phyloP scores from a whole-genome alignment of 1,140 invertebrate genomes.

The Megalonaias nervosa region DNA sequence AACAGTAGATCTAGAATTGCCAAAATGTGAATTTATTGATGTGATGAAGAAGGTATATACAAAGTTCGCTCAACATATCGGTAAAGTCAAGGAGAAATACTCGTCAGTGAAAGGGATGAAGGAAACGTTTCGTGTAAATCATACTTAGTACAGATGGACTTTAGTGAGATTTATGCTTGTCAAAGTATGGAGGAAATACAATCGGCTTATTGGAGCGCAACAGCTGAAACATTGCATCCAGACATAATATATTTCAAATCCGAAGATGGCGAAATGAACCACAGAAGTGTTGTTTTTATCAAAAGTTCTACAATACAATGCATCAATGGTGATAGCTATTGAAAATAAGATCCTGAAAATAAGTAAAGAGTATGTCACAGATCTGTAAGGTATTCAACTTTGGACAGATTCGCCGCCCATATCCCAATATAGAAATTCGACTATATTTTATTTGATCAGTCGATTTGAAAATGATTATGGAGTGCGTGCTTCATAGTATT shows the following conservation, averaged over 20 bases:
- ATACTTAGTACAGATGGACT: conserved; percentile 39
- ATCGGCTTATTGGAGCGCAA: conserved; percentile 34
- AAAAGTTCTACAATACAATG: conserved; percentile 30
- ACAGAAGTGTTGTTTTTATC: conserved; percentile 28
- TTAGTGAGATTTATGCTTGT: conserved; percentile 37
- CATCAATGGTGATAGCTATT: conserved; percentile 25
- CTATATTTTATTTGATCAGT: conserved; percentile 26
- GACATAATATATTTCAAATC: conserved; percentile 12
- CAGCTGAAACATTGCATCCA: conserved; percentile 32
- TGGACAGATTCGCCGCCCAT: conserved; percentile 41
- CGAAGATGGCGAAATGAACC: not conserved
- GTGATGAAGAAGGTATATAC: conserved; percentile 10
- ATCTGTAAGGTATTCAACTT: conserved; percentile 33
- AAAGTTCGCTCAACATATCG: conserved; percentile 30
- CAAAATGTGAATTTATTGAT: conserved; percentile 20
- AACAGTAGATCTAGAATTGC: conserved; percentile 12
- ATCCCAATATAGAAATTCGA: conserved; percentile 41
- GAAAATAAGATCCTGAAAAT: conserved; percentile 8
- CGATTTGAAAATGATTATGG: too few species aligned
- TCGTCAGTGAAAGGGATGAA: conserved; percentile 18
- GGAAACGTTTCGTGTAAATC: conserved; percentile 19
- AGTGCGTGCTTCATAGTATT: conserved; percentile 32
- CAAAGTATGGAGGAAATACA: conserved; percentile 37
- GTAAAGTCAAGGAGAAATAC: conserved; percentile 19
- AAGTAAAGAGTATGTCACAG: conserved; percentile 9